Evolutionary conservation across 2,888 invertebrate genomes (phyloP), one percentile per base, ranked within the genome.

Genomic region (Matsumyia berberina): DNA sequence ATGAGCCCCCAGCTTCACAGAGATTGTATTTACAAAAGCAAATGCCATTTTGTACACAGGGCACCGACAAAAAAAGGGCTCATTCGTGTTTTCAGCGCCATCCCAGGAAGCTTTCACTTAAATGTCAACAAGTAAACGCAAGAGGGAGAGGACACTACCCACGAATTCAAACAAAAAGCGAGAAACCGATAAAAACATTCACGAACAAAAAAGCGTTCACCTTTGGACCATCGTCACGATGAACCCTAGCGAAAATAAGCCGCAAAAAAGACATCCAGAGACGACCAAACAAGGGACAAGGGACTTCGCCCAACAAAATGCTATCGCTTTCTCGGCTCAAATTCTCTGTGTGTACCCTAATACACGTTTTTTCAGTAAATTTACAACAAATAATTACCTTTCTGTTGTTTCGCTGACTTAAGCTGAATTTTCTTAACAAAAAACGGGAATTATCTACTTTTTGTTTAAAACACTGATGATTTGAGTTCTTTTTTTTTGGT

Each of bases 91-190:
- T 62, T 2, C 5, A n/a, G 19, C 15, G n/a, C 6, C 15, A 37
- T 33, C 42, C 11, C 44, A 57, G 39, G 46, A 60, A 67, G 51
- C 55, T 74, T 67, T 74, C 66, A 67, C 80, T 46, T 62, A 62
- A 70, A 80, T 74, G 80, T 80, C 80, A 80, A 80, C 80, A 80
- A 80, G 80, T 74, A 35, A 79, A 81, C n/a, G 55, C 8, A 51
- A 51, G 57, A 81, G 15, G 5, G 80, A 69, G 80, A 74, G 11
- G 9, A 19, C 53, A 46, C 12, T n/a, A 58, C 5, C 35, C 9
- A 15, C 19, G 9, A 31, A 37, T 46, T 46, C 17, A 15, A 58
- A 79, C 17, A 19, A 44, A 29, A 60, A 80, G 44, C n/a, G 42
- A n/a, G n/a, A 60, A 51, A 31, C 42, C 55, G 42, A 79, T 42